Evolutionary conservation across 2,113 vertebrate species (phyloP).

Genomic region (Ceyx cyanopectus): DNA sequence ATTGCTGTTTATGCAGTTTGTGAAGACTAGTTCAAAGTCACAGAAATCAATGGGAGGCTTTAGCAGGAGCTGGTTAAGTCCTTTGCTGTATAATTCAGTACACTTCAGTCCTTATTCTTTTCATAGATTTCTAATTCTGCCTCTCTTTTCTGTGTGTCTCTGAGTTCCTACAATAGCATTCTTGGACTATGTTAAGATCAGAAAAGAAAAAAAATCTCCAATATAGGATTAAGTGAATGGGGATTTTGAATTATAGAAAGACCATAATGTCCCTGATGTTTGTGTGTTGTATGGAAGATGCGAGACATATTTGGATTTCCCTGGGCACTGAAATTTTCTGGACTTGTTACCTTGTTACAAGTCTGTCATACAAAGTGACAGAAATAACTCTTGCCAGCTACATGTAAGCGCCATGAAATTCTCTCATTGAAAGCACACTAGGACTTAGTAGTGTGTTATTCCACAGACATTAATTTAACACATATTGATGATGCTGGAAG

Average conservation of each 20-base stretch:
- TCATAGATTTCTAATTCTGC: conserved; percentile 24
- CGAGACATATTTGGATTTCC: not conserved
- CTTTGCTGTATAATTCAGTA: conserved; percentile 35
- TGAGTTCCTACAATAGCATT: conserved; percentile 27
- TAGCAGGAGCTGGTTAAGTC: not conserved
- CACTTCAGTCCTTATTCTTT: conserved; percentile 49
- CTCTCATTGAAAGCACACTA: not conserved
- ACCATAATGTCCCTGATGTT: not conserved
- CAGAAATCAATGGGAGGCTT: not conserved
- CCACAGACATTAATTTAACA: not conserved
- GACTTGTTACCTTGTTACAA: not conserved
- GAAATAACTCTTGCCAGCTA: not conserved
- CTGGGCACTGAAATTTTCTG: not conserved
- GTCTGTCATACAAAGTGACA: not conserved
- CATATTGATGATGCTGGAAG: not conserved
- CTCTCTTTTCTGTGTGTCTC: conserved; percentile 23
- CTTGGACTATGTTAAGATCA: not conserved
- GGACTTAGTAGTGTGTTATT: not conserved
- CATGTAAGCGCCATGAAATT: not conserved
- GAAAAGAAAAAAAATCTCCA: conserved; percentile 20
- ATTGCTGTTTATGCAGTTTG: not conserved
- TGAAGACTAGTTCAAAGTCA: not conserved
- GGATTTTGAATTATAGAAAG: not conserved
- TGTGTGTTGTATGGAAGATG: not conserved
- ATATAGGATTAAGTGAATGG: conserved; percentile 42